Evolutionary conservation across 2,113 vertebrate genomes (phyloP).

Genomic region (Cynopterus brachyotis): DNA sequence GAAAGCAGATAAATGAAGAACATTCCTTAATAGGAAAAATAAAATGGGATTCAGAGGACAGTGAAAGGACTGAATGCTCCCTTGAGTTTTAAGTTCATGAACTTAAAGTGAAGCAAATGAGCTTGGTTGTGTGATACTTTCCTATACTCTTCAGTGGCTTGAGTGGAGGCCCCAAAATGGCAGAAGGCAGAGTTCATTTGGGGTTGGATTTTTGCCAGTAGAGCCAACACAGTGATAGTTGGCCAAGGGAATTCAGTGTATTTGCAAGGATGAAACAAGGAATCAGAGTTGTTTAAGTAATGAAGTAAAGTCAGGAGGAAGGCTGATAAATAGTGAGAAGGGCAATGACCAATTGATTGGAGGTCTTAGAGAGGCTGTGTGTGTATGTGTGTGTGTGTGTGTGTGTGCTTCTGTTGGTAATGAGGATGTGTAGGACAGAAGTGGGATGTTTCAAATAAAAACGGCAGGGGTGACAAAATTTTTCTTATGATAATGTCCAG

Average conservation of each 20-base stretch:
- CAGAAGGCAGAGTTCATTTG: background rate
- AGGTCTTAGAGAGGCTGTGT: background rate
- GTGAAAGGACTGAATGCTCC: background rate
- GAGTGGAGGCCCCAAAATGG: background rate
- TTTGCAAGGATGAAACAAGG: background rate
- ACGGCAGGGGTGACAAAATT: background rate
- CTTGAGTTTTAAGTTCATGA: background rate
- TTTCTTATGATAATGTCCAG: background rate
- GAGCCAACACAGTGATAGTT: background rate
- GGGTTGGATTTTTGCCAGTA: background rate
- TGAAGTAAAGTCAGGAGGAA: background rate
- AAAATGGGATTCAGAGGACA: background rate
- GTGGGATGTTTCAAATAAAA: constrained; percentile 7
- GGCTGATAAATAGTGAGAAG: background rate
- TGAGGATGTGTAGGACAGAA: background rate
- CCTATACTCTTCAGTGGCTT: background rate
- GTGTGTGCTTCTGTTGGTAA: background rate
- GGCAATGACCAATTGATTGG: background rate
- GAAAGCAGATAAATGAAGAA: background rate
- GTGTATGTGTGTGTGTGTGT: background rate
- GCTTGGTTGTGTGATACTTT: background rate
- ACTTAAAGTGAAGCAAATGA: background rate
- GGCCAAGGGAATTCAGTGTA: background rate
- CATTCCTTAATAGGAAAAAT: background rate
- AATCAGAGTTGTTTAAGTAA: background rate